phyloP scores from a whole-genome alignment of 64 coral and sea anemone species.

The Pocillopora damicornis region DNA sequence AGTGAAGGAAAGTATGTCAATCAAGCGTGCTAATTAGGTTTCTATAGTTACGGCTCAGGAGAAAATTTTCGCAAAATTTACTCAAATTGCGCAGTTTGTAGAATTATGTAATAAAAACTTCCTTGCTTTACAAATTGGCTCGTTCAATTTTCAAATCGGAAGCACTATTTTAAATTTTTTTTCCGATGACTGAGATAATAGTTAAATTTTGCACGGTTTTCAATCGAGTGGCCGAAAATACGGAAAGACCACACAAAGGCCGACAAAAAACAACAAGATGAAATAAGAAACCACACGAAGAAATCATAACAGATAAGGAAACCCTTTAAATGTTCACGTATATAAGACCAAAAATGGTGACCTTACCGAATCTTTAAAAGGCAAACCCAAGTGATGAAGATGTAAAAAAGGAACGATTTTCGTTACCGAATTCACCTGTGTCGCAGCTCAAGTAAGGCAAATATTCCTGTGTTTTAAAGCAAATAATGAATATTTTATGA shows the following conservation, averaged over 20 bases:
- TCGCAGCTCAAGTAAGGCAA: not conserved
- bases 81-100: slow-evolving; percentile 1
- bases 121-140: not conserved
- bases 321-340: not conserved
- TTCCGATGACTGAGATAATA: not conserved
- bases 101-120: not conserved
- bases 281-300: not conserved
- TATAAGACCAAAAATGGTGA: not conserved
- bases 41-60: slow-evolving; percentile 10
- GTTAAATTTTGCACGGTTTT: not conserved
- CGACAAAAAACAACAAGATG: not conserved
- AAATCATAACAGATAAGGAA: not conserved
- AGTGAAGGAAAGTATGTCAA: slow-evolving; percentile 21
- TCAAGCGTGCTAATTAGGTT: slow-evolving; percentile 30
- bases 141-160: not conserved
- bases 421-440: slow-evolving; percentile 3
- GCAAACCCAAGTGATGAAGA: not conserved
- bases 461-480: not conserved
- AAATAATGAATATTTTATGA: slow-evolving; percentile 33
- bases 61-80: not conserved
- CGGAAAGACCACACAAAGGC: not conserved
- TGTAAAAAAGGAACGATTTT: not conserved
- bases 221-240: not conserved
- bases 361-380: not conserved
- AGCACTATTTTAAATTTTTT: not conserved